Evolutionary conservation across 2,797 vertebrate genomes (phyloP).

Genomic region (Knipowitschia caucasica): DNA sequence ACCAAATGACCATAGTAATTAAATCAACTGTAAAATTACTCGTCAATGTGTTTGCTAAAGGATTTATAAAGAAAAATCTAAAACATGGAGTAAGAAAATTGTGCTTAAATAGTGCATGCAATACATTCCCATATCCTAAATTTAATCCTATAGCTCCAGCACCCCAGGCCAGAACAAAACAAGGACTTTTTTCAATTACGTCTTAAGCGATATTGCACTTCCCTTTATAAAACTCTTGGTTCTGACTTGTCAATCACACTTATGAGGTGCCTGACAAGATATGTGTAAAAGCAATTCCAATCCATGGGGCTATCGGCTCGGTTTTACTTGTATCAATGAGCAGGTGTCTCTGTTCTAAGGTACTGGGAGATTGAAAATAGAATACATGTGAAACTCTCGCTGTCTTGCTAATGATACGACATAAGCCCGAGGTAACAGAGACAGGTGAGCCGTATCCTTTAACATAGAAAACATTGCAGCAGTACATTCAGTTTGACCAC

Average conservation of each 20-base stretch:
- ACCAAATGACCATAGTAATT: background rate
- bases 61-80: background rate
- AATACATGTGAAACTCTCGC: slow-evolving; percentile 59
- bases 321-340: slow-evolving; percentile 61
- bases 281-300: slow-evolving; percentile 40
- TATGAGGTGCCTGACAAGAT: slow-evolving; percentile 40
- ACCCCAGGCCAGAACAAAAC: slow-evolving; percentile 32
- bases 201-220: slow-evolving; percentile 33
- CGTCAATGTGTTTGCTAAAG: background rate
- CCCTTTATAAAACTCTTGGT: slow-evolving; percentile 42
- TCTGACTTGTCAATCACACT: slow-evolving; percentile 48
- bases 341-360: slow-evolving; percentile 58
- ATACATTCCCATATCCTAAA: too few relatives aligned
- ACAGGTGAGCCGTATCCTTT: slow-evolving; percentile 63
- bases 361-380: slow-evolving; percentile 66
- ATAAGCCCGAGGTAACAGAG: slow-evolving; percentile 70
- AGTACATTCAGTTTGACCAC: slow-evolving; percentile 59
- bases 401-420: slow-evolving; percentile 68
- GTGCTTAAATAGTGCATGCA: too few relatives aligned
- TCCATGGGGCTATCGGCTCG: slow-evolving; percentile 51
- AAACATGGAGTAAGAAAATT: too few relatives aligned
- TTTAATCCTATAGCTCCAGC: slow-evolving; percentile 75
- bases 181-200: slow-evolving; percentile 45
- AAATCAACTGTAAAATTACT: background rate
- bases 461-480: slow-evolving; percentile 32